Evolutionary conservation across 2,888 invertebrate genomes (phyloP).

Genomic region (Steinernema scapterisci): DNA sequence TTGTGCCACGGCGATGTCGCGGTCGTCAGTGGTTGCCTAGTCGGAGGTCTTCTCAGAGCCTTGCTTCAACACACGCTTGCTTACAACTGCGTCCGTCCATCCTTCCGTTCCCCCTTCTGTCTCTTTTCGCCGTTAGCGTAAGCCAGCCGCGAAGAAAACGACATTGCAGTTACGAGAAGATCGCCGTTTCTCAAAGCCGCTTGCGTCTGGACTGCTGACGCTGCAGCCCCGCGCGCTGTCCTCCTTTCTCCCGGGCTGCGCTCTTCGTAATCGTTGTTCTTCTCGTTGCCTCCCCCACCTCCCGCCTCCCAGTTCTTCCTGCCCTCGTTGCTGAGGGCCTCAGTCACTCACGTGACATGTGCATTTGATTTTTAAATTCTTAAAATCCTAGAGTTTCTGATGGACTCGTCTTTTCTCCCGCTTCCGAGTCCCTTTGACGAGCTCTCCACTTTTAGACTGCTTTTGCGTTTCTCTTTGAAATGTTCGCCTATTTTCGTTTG

Average conservation of each 20-base stretch:
- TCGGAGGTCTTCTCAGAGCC: neutral
- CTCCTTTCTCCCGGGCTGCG: constrained; percentile 2
- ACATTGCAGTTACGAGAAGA: constrained; percentile 26
- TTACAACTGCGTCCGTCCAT: constrained; percentile 12
- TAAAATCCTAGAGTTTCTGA: neutral
- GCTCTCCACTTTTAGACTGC: neutral
- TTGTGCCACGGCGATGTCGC: too few relatives aligned
- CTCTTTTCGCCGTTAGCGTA: constrained; percentile 18
- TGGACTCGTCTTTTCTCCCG: neutral
- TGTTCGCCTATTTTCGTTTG: neutral
- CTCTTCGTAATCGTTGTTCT: constrained; percentile 32
- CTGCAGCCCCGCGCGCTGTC: constrained; percentile 15
- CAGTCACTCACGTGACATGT: constrained; percentile 26
- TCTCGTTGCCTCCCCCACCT: constrained; percentile 27
- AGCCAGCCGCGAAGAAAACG: constrained; percentile 25
- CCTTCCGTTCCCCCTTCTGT: constrained; percentile 18
- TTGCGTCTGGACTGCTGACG: constrained; percentile 31
- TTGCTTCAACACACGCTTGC: neutral
- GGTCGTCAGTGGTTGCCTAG: neutral
- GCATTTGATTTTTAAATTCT: constrained; percentile 28
- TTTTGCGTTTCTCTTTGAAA: neutral
- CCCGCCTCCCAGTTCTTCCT: constrained; percentile 20
- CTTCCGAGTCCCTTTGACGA: neutral
- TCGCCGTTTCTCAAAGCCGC: constrained; percentile 1
- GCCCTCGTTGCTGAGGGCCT: constrained; percentile 21